These are phyloP conservation scores for Urocyon cinereoargenteus DNA, from an alignment of 2,797 vertebrate genomes.

Conservation along the genomic window DNA sequence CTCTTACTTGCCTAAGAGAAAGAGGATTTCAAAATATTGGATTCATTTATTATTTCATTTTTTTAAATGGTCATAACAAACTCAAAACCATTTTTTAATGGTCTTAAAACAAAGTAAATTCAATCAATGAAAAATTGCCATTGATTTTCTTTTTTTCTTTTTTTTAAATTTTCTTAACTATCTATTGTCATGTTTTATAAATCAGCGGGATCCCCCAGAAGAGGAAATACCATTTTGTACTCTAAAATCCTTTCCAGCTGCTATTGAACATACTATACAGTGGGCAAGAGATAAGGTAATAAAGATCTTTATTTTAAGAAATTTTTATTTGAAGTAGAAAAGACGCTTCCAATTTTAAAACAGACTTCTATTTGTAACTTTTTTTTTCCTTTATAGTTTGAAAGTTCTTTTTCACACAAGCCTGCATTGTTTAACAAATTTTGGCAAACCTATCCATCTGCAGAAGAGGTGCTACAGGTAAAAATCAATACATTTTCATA, in stretches of 20 bases:
- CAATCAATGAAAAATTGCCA: background rate
- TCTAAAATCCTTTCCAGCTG: slow-evolving; percentile 98
- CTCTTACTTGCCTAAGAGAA: background rate
- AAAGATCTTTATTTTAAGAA: background rate
- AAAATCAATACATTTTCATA: slow-evolving; percentile 65
- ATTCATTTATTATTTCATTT: background rate
- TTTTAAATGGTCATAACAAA: background rate
- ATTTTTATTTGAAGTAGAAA: slow-evolving; percentile 17
- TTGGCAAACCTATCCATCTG: slow-evolving; percentile 95
- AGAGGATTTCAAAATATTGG: background rate
- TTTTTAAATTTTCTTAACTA: background rate
- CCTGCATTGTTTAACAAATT: slow-evolving; percentile 97
- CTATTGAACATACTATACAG: slow-evolving; percentile 99
- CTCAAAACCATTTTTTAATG: background rate
- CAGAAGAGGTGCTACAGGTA: slow-evolving; percentile 95
- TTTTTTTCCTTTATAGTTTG: slow-evolving; percentile 91
- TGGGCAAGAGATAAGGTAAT: slow-evolving; percentile 99
- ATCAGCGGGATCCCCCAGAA: slow-evolving; percentile 97
- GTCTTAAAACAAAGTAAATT: slow-evolving; percentile 22
- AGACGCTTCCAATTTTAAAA: slow-evolving; percentile 38
- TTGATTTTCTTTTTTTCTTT: background rate
- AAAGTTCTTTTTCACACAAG: slow-evolving; percentile 97
- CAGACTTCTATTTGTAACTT: background rate
- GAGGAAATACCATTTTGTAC: slow-evolving; percentile 99
- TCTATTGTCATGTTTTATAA: slow-evolving; percentile 50